Evolutionary conservation across 1,140 invertebrate species (phyloP).

Genomic region (Temnothorax nylanderi): DNA sequence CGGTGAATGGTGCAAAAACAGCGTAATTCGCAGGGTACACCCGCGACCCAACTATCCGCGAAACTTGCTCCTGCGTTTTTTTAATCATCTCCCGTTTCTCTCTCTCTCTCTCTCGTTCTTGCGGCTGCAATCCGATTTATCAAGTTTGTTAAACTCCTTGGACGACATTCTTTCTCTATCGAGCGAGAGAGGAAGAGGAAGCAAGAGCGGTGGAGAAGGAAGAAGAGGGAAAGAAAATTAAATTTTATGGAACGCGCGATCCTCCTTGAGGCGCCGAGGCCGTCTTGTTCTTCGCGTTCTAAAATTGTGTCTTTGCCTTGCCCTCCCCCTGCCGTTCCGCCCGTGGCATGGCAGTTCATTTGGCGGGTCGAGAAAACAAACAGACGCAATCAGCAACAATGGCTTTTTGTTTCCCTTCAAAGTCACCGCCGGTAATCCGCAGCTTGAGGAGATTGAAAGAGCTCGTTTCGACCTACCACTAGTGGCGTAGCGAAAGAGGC

Average conservation of each 20-base stretch:
- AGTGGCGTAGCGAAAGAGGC: constrained; percentile 3
- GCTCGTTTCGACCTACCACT: constrained; percentile 36
- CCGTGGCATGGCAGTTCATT: constrained; percentile 49
- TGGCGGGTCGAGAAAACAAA: constrained; percentile 58
- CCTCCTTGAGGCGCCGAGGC: neutral
- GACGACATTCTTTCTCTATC: constrained; percentile 11
- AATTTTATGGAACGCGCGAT: constrained; percentile 40
- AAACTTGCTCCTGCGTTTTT: neutral
- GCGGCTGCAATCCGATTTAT: constrained; percentile 40
- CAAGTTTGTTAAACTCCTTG: constrained; percentile 41
- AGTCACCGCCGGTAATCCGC: constrained; percentile 53
- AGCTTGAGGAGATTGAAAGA: constrained; percentile 58
- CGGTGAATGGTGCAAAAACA: neutral
- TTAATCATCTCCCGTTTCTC: neutral
- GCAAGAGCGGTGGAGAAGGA: neutral
- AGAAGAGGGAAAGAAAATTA: constrained; percentile 10
- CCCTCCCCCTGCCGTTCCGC: neutral
- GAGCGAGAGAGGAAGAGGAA: neutral
- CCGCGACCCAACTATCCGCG: neutral
- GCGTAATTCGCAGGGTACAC: neutral
- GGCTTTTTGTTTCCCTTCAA: constrained; percentile 54
- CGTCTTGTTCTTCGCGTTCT: constrained; percentile 36
- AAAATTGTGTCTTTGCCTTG: constrained; percentile 28
- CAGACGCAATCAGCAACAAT: constrained; percentile 60
- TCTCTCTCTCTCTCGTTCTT: neutral